phyloP scores from a whole-genome alignment of 2,888 invertebrate genomes.

The Drosophila vallismaia region DNA sequence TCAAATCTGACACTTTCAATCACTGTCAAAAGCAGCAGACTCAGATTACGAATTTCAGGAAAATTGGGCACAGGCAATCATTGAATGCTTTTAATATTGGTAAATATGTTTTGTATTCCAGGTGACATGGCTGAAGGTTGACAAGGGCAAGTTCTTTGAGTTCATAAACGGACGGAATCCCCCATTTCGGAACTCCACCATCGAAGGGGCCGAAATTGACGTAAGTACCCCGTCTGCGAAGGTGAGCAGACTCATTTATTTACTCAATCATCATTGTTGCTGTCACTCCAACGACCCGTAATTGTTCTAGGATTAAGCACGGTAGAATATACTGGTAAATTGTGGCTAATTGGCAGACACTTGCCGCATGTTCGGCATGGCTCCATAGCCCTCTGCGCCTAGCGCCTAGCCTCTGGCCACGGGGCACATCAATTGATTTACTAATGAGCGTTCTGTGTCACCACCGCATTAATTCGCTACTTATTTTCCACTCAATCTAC shows the following conservation, averaged over 20 bases:
- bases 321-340: slow-evolving; percentile 11
- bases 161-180: slow-evolving; percentile 91
- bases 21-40: slow-evolving; percentile 56
- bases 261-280: slow-evolving; percentile 28
- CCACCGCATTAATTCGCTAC: slow-evolving; percentile 11
- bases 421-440: slow-evolving; percentile 23
- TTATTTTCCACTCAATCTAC: slow-evolving; percentile 5
- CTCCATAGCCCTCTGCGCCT: background rate
- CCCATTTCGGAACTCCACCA: slow-evolving; percentile 88
- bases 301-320: slow-evolving; percentile 18
- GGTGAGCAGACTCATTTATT: slow-evolving; percentile 9
- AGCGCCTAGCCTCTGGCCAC: background rate
- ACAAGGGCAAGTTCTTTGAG: slow-evolving; percentile 89
- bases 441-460: slow-evolving; percentile 29
- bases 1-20: slow-evolving; percentile 62
- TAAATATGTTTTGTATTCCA: slow-evolving; percentile 66
- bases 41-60: background rate
- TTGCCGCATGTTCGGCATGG: background rate
- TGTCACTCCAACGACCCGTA: slow-evolving; percentile 17
- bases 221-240: slow-evolving; percentile 86
- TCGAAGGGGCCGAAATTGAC: slow-evolving; percentile 90
- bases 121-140: slow-evolving; percentile 84
- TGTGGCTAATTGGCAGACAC: slow-evolving; percentile 29
- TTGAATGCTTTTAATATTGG: slow-evolving; percentile 36
- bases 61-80: slow-evolving; percentile 6